Evolutionary conservation across 1,140 invertebrate genomes (phyloP).

Genomic region (Aphaenogaster ashmeadi): DNA sequence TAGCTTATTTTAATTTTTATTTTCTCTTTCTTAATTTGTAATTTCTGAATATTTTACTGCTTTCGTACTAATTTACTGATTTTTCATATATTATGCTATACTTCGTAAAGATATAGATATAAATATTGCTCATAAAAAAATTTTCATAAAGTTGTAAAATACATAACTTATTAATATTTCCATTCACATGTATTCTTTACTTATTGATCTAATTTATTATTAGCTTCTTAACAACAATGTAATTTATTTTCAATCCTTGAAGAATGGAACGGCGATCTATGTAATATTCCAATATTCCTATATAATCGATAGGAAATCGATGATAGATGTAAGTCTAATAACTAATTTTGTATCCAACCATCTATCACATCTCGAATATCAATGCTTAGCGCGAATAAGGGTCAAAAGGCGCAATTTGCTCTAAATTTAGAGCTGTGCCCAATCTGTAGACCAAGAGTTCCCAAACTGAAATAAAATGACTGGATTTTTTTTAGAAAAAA

Average conservation of each 20-base stretch:
- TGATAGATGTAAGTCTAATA: neutral
- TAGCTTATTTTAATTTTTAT: neutral
- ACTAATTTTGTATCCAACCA: neutral
- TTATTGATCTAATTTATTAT: neutral
- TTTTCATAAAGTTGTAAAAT: neutral
- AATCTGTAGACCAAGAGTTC: conserved; percentile 16
- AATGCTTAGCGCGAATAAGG: neutral
- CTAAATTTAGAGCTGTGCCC: conserved; percentile 22
- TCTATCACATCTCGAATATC: neutral
- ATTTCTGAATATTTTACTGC: neutral
- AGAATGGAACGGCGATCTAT: neutral
- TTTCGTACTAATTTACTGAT: neutral
- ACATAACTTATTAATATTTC: conserved; percentile 11
- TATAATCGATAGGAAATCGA: neutral
- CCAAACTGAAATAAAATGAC: neutral
- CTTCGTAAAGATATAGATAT: neutral
- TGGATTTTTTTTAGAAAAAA: neutral
- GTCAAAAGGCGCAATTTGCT: conserved; percentile 28
- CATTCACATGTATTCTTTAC: neutral
- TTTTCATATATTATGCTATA: neutral
- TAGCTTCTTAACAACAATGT: neutral
- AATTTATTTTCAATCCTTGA: neutral
- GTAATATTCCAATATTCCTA: neutral
- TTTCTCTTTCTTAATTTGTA: neutral
- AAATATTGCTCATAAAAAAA: neutral